These are phyloP conservation scores for Chrysaora quinquecirrha DNA, from an alignment of 30 jellyfish, hydroid and myxozoan species.

Conservation along the genomic window DNA sequence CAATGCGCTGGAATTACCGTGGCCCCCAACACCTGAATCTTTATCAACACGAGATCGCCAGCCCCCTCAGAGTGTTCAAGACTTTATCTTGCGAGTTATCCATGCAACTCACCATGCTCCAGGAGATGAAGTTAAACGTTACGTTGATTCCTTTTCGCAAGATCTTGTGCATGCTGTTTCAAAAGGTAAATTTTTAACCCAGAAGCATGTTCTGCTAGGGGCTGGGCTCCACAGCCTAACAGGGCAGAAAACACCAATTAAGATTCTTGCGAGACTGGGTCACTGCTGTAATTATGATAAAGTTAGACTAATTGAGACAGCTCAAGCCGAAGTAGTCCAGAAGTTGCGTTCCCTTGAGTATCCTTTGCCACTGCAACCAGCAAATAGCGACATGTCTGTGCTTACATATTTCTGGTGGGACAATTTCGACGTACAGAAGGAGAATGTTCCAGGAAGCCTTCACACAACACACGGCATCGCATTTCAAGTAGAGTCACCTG, in stretches of 20 bases:
- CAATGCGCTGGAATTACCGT: constrained; percentile 37
- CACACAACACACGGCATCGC: constrained; percentile 44
- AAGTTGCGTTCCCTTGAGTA: constrained; percentile 14
- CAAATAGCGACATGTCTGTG: constrained; percentile 6
- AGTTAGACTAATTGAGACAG: constrained; percentile 26
- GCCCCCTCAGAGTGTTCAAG: constrained; percentile 10
- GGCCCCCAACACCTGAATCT: constrained; percentile 50
- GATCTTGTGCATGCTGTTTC: constrained; percentile 35
- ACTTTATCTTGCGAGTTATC: not conserved
- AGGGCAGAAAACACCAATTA: not conserved
- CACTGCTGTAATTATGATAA: constrained; percentile 5
- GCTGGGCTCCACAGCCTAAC: constrained; percentile 30
- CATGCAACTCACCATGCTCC: constrained; percentile 14
- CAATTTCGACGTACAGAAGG: constrained; percentile 22
- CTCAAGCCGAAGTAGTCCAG: constrained; percentile 18
- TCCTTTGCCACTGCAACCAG: constrained; percentile 49
- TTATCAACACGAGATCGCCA: constrained; percentile 23
- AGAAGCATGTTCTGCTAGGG: constrained; percentile 15
- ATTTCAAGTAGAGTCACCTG: too few relatives aligned
- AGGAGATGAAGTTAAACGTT: constrained; percentile 13
- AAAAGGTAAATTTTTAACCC: constrained; percentile 7
- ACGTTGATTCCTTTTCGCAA: constrained; percentile 4
- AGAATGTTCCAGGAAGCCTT: constrained; percentile 20
- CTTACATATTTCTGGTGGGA: constrained; percentile 63
- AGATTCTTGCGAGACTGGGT: constrained; percentile 3